These are phyloP conservation scores for Scrobipalpa atriplicella DNA, from an alignment of 2,888 invertebrate genomes.

Conservation along the genomic window DNA sequence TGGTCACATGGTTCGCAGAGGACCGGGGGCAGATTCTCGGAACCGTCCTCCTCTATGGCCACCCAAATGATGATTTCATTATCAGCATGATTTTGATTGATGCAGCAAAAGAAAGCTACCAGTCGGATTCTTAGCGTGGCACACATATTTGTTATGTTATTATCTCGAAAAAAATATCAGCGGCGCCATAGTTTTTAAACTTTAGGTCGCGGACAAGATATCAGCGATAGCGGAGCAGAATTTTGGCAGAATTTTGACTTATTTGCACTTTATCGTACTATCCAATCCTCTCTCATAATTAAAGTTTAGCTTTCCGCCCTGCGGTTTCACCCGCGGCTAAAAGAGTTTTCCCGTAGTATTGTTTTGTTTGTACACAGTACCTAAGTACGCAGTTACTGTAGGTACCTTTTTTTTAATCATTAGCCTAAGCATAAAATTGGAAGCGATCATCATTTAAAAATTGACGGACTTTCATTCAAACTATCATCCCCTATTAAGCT, in stretches of 20 bases:
- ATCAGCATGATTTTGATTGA: slow-evolving; percentile 83
- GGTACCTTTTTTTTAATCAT: too few species aligned
- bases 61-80: slow-evolving; percentile 83
- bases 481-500: too few species aligned
- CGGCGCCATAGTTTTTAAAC: slow-evolving; percentile 77
- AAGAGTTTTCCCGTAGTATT: too few species aligned
- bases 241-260: not conserved
- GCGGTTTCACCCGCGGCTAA: too few species aligned
- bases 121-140: slow-evolving; percentile 76
- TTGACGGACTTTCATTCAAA: too few species aligned
- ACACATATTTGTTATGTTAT: slow-evolving; percentile 75
- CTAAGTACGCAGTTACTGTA: too few species aligned
- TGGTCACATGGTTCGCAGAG: slow-evolving; percentile 56
- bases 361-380: too few species aligned
- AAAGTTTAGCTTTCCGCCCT: too few species aligned
- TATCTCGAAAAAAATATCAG: slow-evolving; percentile 78
- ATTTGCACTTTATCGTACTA: too few species aligned
- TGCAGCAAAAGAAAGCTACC: slow-evolving; percentile 75
- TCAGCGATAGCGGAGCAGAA: not conserved
- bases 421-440: too few species aligned
- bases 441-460: too few species aligned
- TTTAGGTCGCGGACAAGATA: not conserved
- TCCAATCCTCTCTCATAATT: too few species aligned
- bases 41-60: slow-evolving; percentile 79
- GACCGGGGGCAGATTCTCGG: slow-evolving; percentile 59